These are phyloP conservation scores for Drosophila meridionalis DNA, from an alignment of 2,888 invertebrate genomes.

Conservation along the genomic window DNA sequence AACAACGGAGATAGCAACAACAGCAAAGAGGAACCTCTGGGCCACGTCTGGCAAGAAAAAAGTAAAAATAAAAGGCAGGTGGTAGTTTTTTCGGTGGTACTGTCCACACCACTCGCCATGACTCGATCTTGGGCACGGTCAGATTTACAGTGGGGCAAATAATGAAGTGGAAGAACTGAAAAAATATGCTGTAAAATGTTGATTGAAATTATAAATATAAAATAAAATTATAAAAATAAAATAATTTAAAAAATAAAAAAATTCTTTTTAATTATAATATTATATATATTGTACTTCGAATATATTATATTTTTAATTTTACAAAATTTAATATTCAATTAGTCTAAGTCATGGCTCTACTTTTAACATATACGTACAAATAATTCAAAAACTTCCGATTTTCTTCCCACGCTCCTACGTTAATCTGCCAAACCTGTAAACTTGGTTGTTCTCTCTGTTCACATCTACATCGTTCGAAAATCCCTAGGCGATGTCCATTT, in stretches of 20 bases:
- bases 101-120: conserved; percentile 68
- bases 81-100: conserved; percentile 80
- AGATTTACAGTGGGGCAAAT: conserved; percentile 78
- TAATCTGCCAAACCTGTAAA: not conserved
- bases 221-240: not conserved
- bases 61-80: conserved; percentile 80
- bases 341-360: not conserved
- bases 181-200: not conserved
- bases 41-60: conserved; percentile 56
- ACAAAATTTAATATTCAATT: not conserved
- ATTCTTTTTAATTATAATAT: too few relatives aligned
- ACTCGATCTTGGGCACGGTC: conserved; percentile 68
- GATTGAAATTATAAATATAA: not conserved
- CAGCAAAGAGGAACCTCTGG: conserved; percentile 48
- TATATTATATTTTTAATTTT: not conserved
- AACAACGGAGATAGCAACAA: conserved; percentile 33
- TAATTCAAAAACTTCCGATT: not conserved
- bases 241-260: too few relatives aligned
- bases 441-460: not conserved
- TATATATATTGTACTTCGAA: too few relatives aligned
- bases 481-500: conserved; percentile 4
- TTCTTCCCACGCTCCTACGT: conserved; percentile 12
- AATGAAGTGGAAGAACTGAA: not conserved
- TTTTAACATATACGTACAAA: not conserved
- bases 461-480: conserved; percentile 19